Conservation (phyloP, 2,113 vertebrate genomes). For the Dryoscopus gambensis region DNA sequence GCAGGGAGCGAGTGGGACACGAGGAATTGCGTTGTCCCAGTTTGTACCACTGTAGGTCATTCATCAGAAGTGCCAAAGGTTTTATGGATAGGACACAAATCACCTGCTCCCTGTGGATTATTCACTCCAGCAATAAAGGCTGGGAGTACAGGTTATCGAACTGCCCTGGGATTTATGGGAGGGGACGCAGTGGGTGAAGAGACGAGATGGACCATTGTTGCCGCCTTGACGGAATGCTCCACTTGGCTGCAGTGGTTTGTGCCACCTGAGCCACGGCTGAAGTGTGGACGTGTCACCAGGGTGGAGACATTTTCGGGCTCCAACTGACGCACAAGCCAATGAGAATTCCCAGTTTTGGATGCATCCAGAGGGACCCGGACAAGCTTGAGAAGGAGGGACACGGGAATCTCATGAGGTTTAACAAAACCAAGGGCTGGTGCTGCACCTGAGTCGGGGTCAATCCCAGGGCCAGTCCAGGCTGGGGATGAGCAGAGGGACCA, state of each 20-base stretch:
- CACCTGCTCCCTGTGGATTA: not conserved
- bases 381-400: fast-evolving
- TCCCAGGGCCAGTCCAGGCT: not conserved
- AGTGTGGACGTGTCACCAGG: not conserved
- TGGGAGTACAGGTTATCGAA: not conserved
- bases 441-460: not conserved
- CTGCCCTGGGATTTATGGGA: not conserved
- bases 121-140: not conserved
- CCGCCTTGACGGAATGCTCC: not conserved
- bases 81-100: not conserved
- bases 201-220: not conserved
- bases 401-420: not conserved
- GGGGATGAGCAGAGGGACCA: not conserved
- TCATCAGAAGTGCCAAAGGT: not conserved
- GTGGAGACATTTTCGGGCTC: not conserved
- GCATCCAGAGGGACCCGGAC: not conserved
- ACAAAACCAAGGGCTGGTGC: not conserved
- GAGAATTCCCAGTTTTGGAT: not conserved
- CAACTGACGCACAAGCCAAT: not conserved
- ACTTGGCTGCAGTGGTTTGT: not conserved
- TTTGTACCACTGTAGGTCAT: not conserved
- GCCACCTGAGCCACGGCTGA: not conserved
- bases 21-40: not conserved
- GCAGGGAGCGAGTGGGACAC: not conserved
- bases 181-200: not conserved